These are phyloP conservation scores for Crocodylus rhombifer DNA, from an alignment of 2,797 vertebrate genomes.

Conservation along the genomic window DNA sequence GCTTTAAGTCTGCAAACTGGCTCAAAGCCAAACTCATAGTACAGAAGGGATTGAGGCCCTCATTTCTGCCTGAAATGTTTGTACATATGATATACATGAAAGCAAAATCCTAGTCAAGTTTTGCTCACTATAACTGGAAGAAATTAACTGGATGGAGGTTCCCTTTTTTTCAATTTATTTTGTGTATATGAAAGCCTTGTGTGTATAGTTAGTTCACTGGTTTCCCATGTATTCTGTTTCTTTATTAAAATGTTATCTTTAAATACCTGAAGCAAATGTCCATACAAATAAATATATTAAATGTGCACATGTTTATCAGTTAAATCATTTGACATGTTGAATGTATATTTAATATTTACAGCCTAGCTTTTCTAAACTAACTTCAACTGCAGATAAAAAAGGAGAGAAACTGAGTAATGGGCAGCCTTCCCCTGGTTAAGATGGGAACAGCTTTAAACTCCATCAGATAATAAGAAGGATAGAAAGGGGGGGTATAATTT, in stretches of 20 bases:
- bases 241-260: not conserved
- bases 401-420: not conserved
- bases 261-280: too few relatives aligned
- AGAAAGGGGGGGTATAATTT: slow-evolving; percentile 25
- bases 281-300: not conserved
- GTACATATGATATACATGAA: not conserved
- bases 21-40: not conserved
- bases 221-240: not conserved
- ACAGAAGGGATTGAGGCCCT: not conserved
- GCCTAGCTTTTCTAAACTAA: not conserved
- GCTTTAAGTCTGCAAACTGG: not conserved
- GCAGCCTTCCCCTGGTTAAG: slow-evolving; percentile 4
- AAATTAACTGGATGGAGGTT: not conserved
- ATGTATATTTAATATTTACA: not conserved
- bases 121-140: not conserved
- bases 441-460: slow-evolving; percentile 47
- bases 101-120: not conserved
- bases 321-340: not conserved
- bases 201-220: not conserved
- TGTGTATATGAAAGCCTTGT: not conserved
- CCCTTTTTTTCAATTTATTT: not conserved
- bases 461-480: not conserved
- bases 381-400: slow-evolving; percentile 6
- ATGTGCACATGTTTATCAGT: not conserved
- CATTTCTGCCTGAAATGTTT: not conserved